A percentile compares a stretch with the other conserved stretches of the same genome.
Conservation (phyloP, 2,888 invertebrate genomes). For the Capitulum mitella region DNA sequence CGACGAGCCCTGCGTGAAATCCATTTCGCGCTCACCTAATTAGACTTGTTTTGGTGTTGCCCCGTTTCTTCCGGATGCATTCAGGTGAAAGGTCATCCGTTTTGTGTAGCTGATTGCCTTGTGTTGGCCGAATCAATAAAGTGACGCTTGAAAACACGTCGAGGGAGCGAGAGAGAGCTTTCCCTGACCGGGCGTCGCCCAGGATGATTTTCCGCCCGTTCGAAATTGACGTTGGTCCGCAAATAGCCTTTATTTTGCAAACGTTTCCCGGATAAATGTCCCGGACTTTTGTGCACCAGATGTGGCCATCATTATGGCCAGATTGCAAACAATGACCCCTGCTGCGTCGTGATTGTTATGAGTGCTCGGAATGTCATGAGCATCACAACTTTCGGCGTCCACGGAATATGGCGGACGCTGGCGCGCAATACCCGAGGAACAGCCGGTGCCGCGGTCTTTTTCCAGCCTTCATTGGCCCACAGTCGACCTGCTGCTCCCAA, state of each 20-base stretch:
- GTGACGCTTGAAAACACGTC: not conserved
- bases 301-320: not conserved
- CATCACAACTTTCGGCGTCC: too few species aligned
- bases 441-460: too few species aligned
- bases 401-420: too few species aligned
- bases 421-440: too few species aligned
- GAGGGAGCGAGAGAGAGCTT: not conserved
- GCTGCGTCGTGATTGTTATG: too few species aligned
- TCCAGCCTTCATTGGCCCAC: too few species aligned
- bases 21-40: not conserved
- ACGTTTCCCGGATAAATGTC: too few species aligned
- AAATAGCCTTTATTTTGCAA: not conserved
- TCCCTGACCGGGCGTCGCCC: not conserved
- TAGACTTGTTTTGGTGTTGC: not conserved
- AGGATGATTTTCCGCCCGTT: not conserved
- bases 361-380: too few species aligned
- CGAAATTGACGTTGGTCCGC: not conserved
- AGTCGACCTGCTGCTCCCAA: too few species aligned
- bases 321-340: too few species aligned
- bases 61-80: not conserved
- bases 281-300: too few species aligned
- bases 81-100: constrained; percentile 9
- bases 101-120: not conserved
- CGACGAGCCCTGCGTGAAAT: not conserved
- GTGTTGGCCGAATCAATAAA: not conserved